A percentile compares a stretch with the other conserved stretches of the same genome.
These are phyloP conservation scores for Pristionchus exspectatus DNA, from an alignment of 2,888 invertebrate genomes.

Conservation along the genomic window DNA sequence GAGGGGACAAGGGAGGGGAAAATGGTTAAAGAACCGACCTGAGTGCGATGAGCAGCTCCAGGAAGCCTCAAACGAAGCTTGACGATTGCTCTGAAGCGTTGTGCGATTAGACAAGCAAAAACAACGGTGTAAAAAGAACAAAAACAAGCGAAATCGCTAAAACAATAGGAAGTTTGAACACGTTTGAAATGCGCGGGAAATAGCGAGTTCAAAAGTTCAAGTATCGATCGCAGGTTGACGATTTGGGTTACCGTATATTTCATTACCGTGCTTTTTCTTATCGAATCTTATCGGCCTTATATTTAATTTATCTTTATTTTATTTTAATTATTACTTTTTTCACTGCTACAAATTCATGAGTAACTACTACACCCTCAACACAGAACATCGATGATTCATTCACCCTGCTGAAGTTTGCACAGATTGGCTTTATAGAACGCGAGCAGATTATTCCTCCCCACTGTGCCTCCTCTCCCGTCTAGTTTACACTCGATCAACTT, in stretches of 20 bases:
- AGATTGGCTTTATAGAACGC: constrained; percentile 29
- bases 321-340: neutral
- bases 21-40: constrained; percentile 1
- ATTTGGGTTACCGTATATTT: neutral
- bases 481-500: constrained; percentile 38
- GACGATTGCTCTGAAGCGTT: constrained; percentile 3
- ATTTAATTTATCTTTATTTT: neutral
- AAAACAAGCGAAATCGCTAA: neutral
- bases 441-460: neutral
- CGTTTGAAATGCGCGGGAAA: constrained; percentile 34
- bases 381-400: constrained; percentile 32
- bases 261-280: neutral
- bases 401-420: constrained; percentile 22
- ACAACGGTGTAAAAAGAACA: neutral
- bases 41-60: neutral
- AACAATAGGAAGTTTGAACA: neutral
- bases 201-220: neutral
- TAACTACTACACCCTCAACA: neutral
- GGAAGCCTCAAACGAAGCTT: constrained; percentile 16
- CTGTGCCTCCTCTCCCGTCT: constrained; percentile 13
- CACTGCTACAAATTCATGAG: neutral
- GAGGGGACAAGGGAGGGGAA: neutral
- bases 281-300: neutral
- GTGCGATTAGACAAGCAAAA: no score
- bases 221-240: constrained; percentile 7